Base-by-base conservation (phyloP, 2,797 vertebrate species). In the Sebastiscus tertius region DNA sequence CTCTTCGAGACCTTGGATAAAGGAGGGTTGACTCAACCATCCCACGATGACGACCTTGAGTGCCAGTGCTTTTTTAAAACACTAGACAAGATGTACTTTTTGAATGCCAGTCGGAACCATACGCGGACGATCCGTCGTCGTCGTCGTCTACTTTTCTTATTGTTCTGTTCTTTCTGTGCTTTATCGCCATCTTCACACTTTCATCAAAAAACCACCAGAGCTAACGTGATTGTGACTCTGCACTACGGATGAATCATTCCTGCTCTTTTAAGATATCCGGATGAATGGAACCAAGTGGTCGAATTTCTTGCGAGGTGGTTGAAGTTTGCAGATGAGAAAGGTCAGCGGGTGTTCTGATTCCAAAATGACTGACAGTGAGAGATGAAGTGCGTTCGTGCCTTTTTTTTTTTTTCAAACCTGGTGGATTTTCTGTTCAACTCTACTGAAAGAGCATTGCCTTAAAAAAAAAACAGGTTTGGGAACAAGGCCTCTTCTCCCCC, bases 391-490 rank as follows among this genome's bases (percentile, higher is more conserved):
- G 94, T 96, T 97, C 93, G 97, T 99, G 97, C 97, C 97, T 98
- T 98, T 98, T 98, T 97, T 85, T 77, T 61, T 64, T 75, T 88
- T 94, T 67, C 55, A 82, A 95, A 95, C 94, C 94, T 91, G 94
- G 93, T 96, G 96, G 96, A 94, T 95, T 95, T 89, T 93, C 90
- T 93, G 91, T 96, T 95, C 95, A 96, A 95, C 95, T 96, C 93
- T 71, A 74, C 59, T 72, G 49, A 75, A 96, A 96, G 96, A 97
- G 95, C 95, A 88, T 97, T 97, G 98, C 98, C 98, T 99, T 99
- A 98, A 98, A 97, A 96, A 97, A 97, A 96, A 96, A 94, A 95
- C 90, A 94, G 88, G 89, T 93, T 90, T 89, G 82, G 91, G 84
- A 94, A 87, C 70, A 65, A 86, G 87, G 79, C 80, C 71, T 86